Base-by-base conservation (phyloP, 1,140 invertebrate genomes). In the Caenorhabditis briggsae region DNA sequence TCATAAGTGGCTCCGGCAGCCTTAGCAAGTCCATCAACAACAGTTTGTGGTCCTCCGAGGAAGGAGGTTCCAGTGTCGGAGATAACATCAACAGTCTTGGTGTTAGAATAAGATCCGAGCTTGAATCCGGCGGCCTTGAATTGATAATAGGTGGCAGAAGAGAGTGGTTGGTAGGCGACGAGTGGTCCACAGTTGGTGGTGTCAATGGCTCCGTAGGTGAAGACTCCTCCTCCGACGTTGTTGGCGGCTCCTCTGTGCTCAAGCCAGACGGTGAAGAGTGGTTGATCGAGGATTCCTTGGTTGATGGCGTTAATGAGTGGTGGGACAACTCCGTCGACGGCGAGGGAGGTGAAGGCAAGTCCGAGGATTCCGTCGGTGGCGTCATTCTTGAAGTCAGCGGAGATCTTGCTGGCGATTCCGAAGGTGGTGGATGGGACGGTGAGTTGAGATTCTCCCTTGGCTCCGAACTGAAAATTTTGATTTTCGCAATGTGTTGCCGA, bases 361-460 rank as follows among this genome's bases (percentile, higher is more conserved):
- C 96, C 96, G 25, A 97, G 94, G 90, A 97, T 97, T 97, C 97
- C 23, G 93, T 99, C 97, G 93, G 97, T 86, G 33, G 85, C 61
- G 85, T 87, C 82, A 83, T 83, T 83, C 55, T 83, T 83, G 84
- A 87, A 87, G 59, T 64, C 58, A 20, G 46, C 25, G 85, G 82
- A 64, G 23, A 87, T 85, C 53, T 83, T 53, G 48, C n/a, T 64
- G 53, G 86, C 86, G 20, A 78, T 64, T 53, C 86, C 86, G 85
- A 87, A 87, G 16, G 59, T 65, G 82, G 86, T 87, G 50, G 58
- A 50, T 82, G 85, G 85, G 16, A 86, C 61, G 48, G 78, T 3
- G 18, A 86, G 33, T 74, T 87, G 86, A 33, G 43, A 46, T 0
- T 65, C 59, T 33, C 85, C 85, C 58, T 46, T 61, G 64, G 50